These are phyloP conservation scores for Octonoba sinensis DNA, from an alignment of 2,888 invertebrate genomes.

Conservation along the genomic window DNA sequence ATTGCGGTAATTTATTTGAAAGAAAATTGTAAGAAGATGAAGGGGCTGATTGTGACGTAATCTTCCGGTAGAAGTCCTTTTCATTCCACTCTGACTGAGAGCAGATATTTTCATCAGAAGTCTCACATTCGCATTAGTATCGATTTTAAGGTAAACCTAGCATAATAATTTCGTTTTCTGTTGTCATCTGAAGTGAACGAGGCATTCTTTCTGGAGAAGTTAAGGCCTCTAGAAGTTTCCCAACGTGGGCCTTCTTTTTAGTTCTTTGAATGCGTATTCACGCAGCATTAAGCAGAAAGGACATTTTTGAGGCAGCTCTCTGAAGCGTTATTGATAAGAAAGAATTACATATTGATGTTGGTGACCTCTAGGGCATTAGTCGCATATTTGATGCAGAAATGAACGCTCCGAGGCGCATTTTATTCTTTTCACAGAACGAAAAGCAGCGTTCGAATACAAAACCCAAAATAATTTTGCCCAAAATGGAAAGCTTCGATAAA, in stretches of 20 bases:
- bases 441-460: not conserved
- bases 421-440: conserved; percentile 18
- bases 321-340: conserved; percentile 58
- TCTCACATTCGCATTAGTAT: conserved; percentile 62
- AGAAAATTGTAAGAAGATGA: conserved; percentile 32
- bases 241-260: conserved; percentile 26
- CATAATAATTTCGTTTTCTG: conserved; percentile 61
- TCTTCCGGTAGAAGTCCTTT: conserved; percentile 37
- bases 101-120: conserved; percentile 54
- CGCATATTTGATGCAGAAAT: conserved; percentile 22
- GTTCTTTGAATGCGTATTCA: conserved; percentile 47
- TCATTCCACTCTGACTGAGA: conserved; percentile 34
- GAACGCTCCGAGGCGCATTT: conserved; percentile 5
- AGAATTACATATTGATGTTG: conserved; percentile 50
- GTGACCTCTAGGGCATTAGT: conserved; percentile 43
- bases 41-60: conserved; percentile 55
- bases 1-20: conserved; percentile 41
- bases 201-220: conserved; percentile 34
- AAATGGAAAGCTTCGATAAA: conserved; percentile 9
- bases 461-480: conserved; percentile 25
- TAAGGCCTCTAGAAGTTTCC: conserved; percentile 30
- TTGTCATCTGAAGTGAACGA: conserved; percentile 50
- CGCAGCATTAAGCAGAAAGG: conserved; percentile 58
- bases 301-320: conserved; percentile 55
- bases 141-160: conserved; percentile 55